These are phyloP conservation scores for Hyperoplus lanceolatus DNA, from an alignment of 2,797 vertebrate species.

Conservation along the genomic window DNA sequence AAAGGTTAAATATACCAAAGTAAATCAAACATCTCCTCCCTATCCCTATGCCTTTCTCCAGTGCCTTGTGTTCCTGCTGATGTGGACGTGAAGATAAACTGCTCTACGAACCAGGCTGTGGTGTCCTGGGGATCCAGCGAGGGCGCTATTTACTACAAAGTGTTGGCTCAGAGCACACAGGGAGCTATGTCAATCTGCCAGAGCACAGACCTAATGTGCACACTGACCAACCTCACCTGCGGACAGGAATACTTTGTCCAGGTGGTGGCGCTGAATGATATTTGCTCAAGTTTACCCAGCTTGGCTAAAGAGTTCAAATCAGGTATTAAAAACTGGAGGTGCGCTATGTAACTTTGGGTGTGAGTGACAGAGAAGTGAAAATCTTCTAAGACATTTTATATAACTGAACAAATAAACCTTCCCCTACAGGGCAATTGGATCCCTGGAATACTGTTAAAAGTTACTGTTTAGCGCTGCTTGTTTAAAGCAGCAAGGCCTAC, in stretches of 20 bases:
- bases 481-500: no score
- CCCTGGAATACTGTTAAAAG: no score
- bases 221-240: conserved; percentile 78
- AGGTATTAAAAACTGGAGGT: conserved; percentile 70
- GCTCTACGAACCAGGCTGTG: conserved; percentile 68
- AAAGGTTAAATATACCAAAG: no score
- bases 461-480: no score
- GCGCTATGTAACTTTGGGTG: no score
- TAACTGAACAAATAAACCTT: no score
- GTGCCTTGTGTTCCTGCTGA: conserved; percentile 84
- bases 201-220: conserved; percentile 56
- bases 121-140: conserved; percentile 81
- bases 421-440: no score
- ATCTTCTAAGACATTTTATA: no score
- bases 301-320: conserved; percentile 60
- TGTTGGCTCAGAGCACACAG: conserved; percentile 49
- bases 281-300: conserved; percentile 84
- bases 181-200: conserved; percentile 62
- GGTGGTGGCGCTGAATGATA: conserved; percentile 76
- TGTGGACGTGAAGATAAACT: conserved; percentile 71
- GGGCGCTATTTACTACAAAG: conserved; percentile 79
- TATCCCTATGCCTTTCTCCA: conserved; percentile 41
- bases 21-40: no score
- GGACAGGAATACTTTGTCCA: conserved; percentile 77
- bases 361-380: no score